phyloP scores from a whole-genome alignment of 2,888 invertebrate species.

The Tetragonisca angustula region DNA sequence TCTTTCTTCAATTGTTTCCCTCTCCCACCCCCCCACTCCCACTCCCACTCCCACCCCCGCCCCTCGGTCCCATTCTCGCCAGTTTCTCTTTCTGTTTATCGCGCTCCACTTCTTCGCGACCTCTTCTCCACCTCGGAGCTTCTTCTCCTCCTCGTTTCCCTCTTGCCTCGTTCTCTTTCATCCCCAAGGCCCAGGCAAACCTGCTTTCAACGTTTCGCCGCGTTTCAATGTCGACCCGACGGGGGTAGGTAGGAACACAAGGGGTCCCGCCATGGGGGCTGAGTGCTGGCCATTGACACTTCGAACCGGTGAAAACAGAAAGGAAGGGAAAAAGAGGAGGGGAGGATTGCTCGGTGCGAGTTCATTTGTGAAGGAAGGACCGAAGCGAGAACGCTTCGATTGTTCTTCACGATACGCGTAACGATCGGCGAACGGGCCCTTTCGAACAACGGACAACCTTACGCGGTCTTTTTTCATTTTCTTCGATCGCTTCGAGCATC shows the following conservation, averaged over 20 bases:
- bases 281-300: conserved; percentile 56
- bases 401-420: neutral
- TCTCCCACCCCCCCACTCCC: no score
- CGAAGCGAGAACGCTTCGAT: conserved; percentile 14
- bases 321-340: neutral
- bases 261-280: conserved; percentile 13
- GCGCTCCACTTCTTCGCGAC: conserved; percentile 32
- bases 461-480: neutral
- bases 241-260: conserved; percentile 32
- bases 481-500: neutral
- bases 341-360: conserved; percentile 12
- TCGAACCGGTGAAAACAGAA: conserved; percentile 13
- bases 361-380: conserved; percentile 25
- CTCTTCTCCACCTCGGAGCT: neutral
- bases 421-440: neutral
- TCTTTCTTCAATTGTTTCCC: conserved; percentile 35
- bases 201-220: conserved; percentile 62
- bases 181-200: conserved; percentile 18
- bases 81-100: conserved; percentile 38
- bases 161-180: neutral
- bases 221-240: conserved; percentile 60
- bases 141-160: neutral
- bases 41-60: no score
- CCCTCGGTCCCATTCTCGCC: neutral
- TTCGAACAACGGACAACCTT: neutral